A percentile compares a stretch with the other conserved stretches of the same genome.
Conservation (phyloP, 2,113 vertebrate species). For the Gobio gobio region DNA sequence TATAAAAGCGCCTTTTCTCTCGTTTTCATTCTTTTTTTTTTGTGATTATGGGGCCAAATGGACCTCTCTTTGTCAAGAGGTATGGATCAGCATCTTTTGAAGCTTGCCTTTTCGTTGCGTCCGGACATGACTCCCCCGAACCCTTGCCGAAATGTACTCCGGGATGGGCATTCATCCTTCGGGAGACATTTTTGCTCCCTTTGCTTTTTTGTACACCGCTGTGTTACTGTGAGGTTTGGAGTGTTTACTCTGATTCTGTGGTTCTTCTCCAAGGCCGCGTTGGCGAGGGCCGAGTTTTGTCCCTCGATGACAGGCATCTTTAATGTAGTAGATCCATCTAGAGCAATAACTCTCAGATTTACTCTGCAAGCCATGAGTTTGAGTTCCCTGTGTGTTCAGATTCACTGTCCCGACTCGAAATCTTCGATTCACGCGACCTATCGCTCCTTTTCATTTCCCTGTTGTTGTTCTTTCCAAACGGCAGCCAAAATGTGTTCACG, state of each 20-base stretch:
- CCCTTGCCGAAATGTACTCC: slow-evolving; percentile 28
- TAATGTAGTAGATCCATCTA: slow-evolving; percentile 51
- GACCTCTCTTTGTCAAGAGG: slow-evolving; percentile 51
- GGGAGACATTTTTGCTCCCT: neutral
- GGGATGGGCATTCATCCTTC: neutral
- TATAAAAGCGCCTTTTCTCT: slow-evolving; percentile 61
- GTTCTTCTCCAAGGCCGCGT: slow-evolving; percentile 41
- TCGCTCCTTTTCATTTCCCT: slow-evolving; percentile 7
- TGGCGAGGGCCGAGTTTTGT: slow-evolving; percentile 47
- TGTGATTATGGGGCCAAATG: slow-evolving; percentile 61
- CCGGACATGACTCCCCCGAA: slow-evolving; percentile 44
- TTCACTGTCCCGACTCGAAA: slow-evolving; percentile 35
- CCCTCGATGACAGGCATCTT: slow-evolving; percentile 54
- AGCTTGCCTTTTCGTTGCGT: slow-evolving; percentile 54
- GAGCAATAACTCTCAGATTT: slow-evolving; percentile 64
- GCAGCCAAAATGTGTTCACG: slow-evolving; percentile 30
- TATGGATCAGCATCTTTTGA: slow-evolving; percentile 47
- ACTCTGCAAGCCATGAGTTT: slow-evolving; percentile 56
- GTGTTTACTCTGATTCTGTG: slow-evolving; percentile 49
- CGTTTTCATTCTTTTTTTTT: slow-evolving; percentile 48
- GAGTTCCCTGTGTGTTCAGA: slow-evolving; percentile 36
- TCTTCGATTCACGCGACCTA: neutral
- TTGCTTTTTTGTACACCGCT: slow-evolving; percentile 55
- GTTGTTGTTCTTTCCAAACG: slow-evolving; percentile 28
- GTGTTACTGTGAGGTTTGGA: slow-evolving; percentile 57